These are phyloP conservation scores for Laothoe populi DNA, from an alignment of 2,888 invertebrate species.

Conservation along the genomic window DNA sequence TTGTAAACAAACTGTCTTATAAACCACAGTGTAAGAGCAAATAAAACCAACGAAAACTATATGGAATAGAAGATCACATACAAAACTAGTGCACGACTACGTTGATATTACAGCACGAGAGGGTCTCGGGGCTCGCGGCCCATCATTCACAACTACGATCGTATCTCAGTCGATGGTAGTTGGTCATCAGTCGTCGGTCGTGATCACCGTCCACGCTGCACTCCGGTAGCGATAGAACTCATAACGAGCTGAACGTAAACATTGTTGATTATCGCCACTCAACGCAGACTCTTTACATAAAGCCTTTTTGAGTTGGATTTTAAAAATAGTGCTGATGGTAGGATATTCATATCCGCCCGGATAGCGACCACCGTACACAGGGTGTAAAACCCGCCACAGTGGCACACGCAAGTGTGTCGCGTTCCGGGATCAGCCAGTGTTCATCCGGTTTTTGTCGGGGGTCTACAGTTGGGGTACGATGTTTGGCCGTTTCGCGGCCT, in stretches of 20 bases:
- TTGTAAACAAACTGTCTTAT: no score
- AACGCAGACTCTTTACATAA: neutral
- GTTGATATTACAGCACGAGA: neutral
- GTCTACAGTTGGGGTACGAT: no score
- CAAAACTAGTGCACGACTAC: neutral
- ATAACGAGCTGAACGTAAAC: constrained; percentile 19
- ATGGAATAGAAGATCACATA: neutral
- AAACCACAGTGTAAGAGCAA: no score
- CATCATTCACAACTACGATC: constrained; percentile 7
- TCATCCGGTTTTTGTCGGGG: no score
- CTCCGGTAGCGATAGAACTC: constrained; percentile 9
- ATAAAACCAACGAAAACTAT: neutral
- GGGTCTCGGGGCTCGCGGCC: neutral
- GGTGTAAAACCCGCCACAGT: no score
- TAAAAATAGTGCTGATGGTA: no score
- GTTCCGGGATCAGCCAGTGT: no score
- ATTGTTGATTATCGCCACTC: constrained; percentile 23
- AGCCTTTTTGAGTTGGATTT: neutral
- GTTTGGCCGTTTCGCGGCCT: no score
- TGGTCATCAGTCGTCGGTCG: neutral
- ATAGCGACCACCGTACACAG: no score
- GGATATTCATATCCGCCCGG: no score
- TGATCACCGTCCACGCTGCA: constrained; percentile 7
- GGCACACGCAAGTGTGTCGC: no score
- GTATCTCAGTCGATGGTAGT: neutral